Conservation (phyloP, 2,797 vertebrate species). For the Tamandua tetradactyla region DNA sequence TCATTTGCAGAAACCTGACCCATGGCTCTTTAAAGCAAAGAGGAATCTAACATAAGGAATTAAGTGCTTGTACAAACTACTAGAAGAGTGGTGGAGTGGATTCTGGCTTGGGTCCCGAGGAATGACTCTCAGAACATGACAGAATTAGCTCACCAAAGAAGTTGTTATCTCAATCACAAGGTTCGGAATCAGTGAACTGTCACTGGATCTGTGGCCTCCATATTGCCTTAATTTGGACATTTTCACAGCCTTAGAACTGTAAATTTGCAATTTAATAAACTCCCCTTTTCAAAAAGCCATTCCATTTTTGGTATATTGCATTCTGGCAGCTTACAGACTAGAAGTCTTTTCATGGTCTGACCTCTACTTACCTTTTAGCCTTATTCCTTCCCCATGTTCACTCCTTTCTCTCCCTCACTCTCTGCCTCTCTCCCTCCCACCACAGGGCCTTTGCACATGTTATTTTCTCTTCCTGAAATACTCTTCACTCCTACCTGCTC, state of each 20-base stretch:
- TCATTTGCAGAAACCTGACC: background rate
- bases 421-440: background rate
- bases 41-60: background rate
- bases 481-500: background rate
- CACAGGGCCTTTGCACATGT: background rate
- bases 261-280: too few species aligned
- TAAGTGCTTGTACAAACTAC: background rate
- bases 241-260: too few species aligned
- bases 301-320: too few species aligned
- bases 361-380: background rate
- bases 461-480: background rate
- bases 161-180: background rate
- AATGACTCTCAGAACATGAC: background rate
- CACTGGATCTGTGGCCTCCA: background rate
- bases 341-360: background rate
- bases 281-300: too few species aligned
- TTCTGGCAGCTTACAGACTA: too few species aligned
- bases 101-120: background rate
- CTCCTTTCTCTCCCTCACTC: background rate
- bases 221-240: fast-evolving
- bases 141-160: background rate
- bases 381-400: background rate
- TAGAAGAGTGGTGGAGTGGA: background rate
- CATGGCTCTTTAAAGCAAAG: background rate
- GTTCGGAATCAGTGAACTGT: background rate